phyloP scores from a whole-genome alignment of 2,797 vertebrate genomes.

The Podarcis siculus region DNA sequence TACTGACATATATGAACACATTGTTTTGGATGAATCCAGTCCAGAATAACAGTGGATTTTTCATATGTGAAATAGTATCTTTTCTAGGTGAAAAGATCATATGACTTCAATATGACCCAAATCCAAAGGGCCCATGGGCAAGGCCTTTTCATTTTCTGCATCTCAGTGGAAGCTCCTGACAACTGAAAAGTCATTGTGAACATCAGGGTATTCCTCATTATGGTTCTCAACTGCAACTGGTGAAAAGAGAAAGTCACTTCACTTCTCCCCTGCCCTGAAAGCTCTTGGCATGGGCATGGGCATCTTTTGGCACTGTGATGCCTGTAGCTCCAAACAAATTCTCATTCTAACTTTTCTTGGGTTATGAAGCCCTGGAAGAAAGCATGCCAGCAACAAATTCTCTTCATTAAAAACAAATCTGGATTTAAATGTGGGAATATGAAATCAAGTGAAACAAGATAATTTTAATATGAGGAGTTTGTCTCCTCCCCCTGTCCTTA shows the following conservation, averaged over 20 bases:
- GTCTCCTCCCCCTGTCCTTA: neutral
- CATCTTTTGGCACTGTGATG: neutral
- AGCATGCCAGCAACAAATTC: neutral
- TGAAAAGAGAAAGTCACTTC: neutral
- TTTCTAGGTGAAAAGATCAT: neutral
- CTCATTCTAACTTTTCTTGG: neutral
- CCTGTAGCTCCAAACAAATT: neutral
- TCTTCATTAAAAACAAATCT: neutral
- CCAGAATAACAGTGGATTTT: neutral
- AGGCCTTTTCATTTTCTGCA: neutral
- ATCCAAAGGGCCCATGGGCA: neutral
- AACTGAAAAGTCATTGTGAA: neutral
- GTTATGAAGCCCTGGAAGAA: neutral
- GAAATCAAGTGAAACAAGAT: neutral
- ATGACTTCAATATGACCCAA: neutral
- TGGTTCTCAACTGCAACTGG: neutral
- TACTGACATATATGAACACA: slow-evolving; percentile 11
- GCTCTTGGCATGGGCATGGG: neutral
- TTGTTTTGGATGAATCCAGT: neutral
- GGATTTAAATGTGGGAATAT: neutral
- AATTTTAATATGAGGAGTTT: slow-evolving; percentile 10
- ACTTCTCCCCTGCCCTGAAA: neutral
- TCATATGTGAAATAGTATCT: neutral
- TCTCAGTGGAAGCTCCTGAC: neutral
- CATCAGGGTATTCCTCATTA: neutral